These are phyloP conservation scores for Plecturocebus donacophilus DNA, from an alignment of 2,113 vertebrate genomes.

Conservation along the genomic window DNA sequence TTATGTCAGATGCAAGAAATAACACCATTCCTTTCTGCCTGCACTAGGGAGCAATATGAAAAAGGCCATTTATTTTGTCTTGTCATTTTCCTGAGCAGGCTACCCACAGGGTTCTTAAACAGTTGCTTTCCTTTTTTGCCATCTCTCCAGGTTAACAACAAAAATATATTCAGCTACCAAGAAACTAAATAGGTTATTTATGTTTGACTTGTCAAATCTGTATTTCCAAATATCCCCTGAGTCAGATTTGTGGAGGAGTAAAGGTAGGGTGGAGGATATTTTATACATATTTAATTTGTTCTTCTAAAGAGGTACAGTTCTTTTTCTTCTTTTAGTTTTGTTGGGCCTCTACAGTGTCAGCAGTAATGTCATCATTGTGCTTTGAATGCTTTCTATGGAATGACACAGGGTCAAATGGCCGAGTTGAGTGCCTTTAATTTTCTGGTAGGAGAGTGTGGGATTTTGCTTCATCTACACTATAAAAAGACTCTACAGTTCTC, in stretches of 20 bases:
- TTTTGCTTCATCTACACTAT: not conserved
- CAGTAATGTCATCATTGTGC: not conserved
- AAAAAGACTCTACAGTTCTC: not conserved
- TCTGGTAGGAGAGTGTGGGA: not conserved
- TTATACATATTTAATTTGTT: slow-evolving; percentile 69
- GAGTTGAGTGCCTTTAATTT: not conserved
- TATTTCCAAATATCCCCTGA: slow-evolving; percentile 66
- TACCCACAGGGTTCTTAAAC: slow-evolving; percentile 67
- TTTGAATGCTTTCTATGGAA: not conserved
- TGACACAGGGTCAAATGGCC: not conserved
- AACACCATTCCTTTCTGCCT: slow-evolving; percentile 49
- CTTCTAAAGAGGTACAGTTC: slow-evolving; percentile 25
- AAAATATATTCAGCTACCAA: slow-evolving; percentile 67
- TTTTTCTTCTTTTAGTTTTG: not conserved
- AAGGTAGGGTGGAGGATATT: slow-evolving; percentile 27
- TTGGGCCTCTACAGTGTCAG: not conserved
- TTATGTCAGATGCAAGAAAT: slow-evolving; percentile 66
- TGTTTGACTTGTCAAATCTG: slow-evolving; percentile 67
- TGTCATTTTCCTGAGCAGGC: slow-evolving; percentile 51
- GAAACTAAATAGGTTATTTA: slow-evolving; percentile 72
- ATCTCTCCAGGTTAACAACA: slow-evolving; percentile 68
- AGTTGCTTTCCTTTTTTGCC: slow-evolving; percentile 71
- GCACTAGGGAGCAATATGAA: slow-evolving; percentile 64
- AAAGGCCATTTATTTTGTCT: slow-evolving; percentile 55
- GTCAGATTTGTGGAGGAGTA: slow-evolving; percentile 45